phyloP scores from a whole-genome alignment of 2,113 vertebrate species.

The Scortum barcoo region DNA sequence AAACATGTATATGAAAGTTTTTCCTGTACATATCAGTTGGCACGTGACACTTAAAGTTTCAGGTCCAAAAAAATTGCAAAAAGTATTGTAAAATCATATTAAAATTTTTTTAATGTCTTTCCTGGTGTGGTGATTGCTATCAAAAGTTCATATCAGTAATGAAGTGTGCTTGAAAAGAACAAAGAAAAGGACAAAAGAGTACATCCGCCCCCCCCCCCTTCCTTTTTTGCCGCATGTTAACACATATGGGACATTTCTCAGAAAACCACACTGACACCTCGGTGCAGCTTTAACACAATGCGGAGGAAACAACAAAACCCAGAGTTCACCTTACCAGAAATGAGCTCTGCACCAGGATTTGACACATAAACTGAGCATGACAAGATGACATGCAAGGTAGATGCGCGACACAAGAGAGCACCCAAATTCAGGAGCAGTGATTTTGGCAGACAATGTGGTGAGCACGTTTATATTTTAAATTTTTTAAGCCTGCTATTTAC shows the following conservation, averaged over 20 bases:
- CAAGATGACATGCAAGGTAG: conserved; percentile 37
- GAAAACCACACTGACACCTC: conserved; percentile 70
- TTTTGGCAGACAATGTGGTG: conserved; percentile 49
- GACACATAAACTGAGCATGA: conserved; percentile 53
- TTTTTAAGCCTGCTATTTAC: conserved; percentile 4
- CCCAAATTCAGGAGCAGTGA: conserved; percentile 39
- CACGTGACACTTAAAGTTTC: no score
- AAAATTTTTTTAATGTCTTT: background rate
- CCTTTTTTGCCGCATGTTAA: background rate
- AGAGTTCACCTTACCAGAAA: conserved; percentile 77
- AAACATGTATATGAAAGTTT: background rate
- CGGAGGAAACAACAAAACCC: conserved; percentile 62
- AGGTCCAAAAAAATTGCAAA: background rate
- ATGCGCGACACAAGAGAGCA: background rate
- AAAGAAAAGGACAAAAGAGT: conserved; percentile 22
- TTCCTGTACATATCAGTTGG: no score
- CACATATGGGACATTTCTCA: conserved; percentile 58
- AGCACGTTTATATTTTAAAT: conserved; percentile 7
- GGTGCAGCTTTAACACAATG: conserved; percentile 26
- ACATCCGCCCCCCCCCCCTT: background rate
- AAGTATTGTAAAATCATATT: background rate
- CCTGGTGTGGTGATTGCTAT: background rate
- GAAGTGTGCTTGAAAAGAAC: background rate
- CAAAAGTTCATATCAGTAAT: background rate
- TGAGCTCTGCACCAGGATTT: conserved; percentile 57